phyloP scores from a whole-genome alignment of 2,797 vertebrate species.

The Aselliscus stoliczkanus region DNA sequence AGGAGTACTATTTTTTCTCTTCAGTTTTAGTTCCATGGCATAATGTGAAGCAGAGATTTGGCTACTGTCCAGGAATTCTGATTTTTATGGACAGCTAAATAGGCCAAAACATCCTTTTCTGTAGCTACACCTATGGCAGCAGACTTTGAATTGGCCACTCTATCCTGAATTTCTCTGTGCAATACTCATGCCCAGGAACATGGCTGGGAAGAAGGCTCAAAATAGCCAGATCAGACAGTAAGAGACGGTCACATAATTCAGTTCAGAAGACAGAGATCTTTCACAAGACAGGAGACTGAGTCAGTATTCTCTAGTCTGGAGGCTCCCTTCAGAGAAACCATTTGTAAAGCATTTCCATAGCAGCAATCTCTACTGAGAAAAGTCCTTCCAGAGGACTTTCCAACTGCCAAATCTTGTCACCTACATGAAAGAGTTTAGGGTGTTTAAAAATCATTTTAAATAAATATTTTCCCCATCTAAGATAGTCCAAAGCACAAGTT shows the following conservation, averaged over 20 bases:
- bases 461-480: background rate
- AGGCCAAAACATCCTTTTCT: background rate
- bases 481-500: background rate
- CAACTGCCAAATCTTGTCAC: background rate
- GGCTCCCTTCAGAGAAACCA: background rate
- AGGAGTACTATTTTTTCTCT: background rate
- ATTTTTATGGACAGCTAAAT: background rate
- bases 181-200: background rate
- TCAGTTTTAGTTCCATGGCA: background rate
- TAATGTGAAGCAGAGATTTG: background rate
- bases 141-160: background rate
- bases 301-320: background rate
- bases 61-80: background rate
- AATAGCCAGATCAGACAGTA: background rate
- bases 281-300: background rate
- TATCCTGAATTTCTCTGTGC: conserved; percentile 2
- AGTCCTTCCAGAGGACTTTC: background rate
- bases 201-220: background rate
- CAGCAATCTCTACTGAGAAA: background rate
- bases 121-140: background rate
- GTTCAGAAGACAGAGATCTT: background rate
- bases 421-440: background rate
- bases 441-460: conserved; percentile 10
- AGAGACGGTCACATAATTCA: background rate
- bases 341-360: background rate